Percentiles rank a stretch among this genome's conserved stretches.
These are phyloP conservation scores for Speoplatyrhinus poulsoni DNA, from an alignment of 2,113 vertebrate species.

Conservation along the genomic window DNA sequence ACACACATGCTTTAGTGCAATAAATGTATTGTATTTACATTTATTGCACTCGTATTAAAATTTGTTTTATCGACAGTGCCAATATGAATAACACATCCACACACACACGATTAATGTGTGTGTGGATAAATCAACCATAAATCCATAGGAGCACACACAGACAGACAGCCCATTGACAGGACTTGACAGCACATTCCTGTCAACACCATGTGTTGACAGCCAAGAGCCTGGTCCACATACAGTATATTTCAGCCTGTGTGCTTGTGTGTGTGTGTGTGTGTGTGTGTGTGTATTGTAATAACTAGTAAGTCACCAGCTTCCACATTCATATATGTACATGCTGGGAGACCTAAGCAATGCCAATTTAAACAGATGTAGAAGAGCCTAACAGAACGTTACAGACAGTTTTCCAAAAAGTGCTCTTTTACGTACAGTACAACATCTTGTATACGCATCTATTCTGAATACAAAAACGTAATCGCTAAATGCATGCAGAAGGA, in stretches of 20 bases:
- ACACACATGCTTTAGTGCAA: not conserved
- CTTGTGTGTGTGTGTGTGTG: not conserved
- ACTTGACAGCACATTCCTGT: slow-evolving; percentile 41
- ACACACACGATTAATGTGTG: slow-evolving; percentile 8
- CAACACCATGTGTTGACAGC: slow-evolving; percentile 42
- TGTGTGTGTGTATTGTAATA: no score
- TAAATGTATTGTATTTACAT: no score
- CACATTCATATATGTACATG: no score
- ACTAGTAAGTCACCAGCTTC: no score
- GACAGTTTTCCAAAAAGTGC: not conserved
- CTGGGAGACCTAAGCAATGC: no score
- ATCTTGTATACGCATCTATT: no score
- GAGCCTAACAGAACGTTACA: no score
- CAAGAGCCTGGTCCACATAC: slow-evolving; percentile 31
- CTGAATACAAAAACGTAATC: no score
- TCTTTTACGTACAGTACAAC: not conserved
- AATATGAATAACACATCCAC: not conserved
- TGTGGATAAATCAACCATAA: slow-evolving; percentile 51
- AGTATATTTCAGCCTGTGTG: not conserved
- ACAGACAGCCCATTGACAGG: slow-evolving; percentile 22
- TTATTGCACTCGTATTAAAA: no score
- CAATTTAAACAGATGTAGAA: no score
- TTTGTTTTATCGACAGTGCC: not conserved
- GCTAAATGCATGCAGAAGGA: slow-evolving; percentile 29
- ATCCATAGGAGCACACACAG: slow-evolving; percentile 27